Base-by-base conservation (phyloP, 1,140 invertebrate species). In the Drosophila kikkawai region DNA sequence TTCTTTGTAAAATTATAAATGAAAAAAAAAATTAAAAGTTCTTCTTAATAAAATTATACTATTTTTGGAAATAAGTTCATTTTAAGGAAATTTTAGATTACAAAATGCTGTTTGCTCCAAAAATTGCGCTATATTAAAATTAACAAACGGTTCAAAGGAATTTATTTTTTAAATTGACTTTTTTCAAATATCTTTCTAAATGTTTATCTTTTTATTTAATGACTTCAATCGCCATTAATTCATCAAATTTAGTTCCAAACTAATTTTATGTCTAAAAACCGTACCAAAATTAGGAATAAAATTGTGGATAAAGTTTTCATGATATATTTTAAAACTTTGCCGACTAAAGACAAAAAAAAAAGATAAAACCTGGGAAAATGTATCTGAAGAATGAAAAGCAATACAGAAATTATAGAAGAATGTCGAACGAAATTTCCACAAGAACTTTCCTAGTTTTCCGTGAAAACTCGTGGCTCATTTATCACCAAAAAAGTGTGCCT, bases 401-500 rank as follows among this genome's bases (percentile, higher is more conserved):
- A 4, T 12, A 19, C n/a, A 26, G 7, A 12, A 22, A 45, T 17
- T 19, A 15, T 12, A 11, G 1, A 12, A 56, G 26, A 45, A 45
- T 66, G 15, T 13, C 15, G 29, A 19, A 48, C 19, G 3, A 66
- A 29, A 45, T 67, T 48, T 17, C 19, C 13, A 8, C 17, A 9
- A 29, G 34, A 64, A 39, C 36, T 60, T n/a, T 55, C 12, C 9
- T 1, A n/a, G 22, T 48, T 48, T 47, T 45, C 17, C 34, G 29
- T 26, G 17, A 36, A 48, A 68, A 60, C 60, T 60, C 32, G 29
- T 36, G 12, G 1, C 15, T 34, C 17, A 68, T 68, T 67, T 68
- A 67, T 51, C 66, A 36, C 36, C 39, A 7, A 32, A 68, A 68
- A 44, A 65, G 36, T 42, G 45, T 68, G 63, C 63, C 45, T 68